A percentile compares a stretch with the other conserved stretches of the same genome.
Evolutionary conservation across 2,113 vertebrate genomes (phyloP).

Genomic region (Bos javanicus): DNA sequence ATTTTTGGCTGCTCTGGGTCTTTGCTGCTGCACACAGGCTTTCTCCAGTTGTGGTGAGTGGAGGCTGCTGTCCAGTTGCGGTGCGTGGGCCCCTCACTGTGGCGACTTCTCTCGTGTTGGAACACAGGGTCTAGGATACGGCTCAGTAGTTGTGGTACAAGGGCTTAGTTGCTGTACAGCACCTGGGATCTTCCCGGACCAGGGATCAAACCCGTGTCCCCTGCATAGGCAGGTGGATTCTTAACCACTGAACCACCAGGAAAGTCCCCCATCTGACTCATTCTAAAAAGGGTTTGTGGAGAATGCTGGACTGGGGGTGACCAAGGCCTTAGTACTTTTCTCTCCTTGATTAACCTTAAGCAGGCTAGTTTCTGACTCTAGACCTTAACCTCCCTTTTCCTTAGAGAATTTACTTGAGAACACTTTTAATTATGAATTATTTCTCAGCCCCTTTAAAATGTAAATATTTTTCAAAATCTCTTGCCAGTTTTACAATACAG

Average conservation of each 20-base stretch:
- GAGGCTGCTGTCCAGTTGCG: background rate
- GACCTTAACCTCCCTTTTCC: background rate
- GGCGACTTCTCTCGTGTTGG: background rate
- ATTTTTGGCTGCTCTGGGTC: background rate
- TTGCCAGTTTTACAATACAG: background rate
- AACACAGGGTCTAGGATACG: fast-evolving
- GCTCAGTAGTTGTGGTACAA: background rate
- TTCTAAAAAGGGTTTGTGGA: background rate
- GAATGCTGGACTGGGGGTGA: background rate
- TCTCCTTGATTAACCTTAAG: background rate
- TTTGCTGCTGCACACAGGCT: background rate
- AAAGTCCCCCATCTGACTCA: background rate
- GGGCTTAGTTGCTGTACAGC: fast-evolving
- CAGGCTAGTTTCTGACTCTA: background rate
- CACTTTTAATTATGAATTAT: background rate
- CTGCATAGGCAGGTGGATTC: background rate
- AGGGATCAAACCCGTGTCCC: background rate
- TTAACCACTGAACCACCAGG: background rate
- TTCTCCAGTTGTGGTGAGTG: background rate
- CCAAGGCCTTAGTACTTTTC: background rate
- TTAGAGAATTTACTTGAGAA: background rate
- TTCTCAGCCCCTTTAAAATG: background rate
- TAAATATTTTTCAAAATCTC: background rate
- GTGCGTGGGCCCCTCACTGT: fast-evolving
- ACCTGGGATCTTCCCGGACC: fast-evolving